Evolutionary conservation across 2,797 vertebrate species (phyloP), one percentile per base, ranked within the genome.

Genomic region (Caiman crocodilus): DNA sequence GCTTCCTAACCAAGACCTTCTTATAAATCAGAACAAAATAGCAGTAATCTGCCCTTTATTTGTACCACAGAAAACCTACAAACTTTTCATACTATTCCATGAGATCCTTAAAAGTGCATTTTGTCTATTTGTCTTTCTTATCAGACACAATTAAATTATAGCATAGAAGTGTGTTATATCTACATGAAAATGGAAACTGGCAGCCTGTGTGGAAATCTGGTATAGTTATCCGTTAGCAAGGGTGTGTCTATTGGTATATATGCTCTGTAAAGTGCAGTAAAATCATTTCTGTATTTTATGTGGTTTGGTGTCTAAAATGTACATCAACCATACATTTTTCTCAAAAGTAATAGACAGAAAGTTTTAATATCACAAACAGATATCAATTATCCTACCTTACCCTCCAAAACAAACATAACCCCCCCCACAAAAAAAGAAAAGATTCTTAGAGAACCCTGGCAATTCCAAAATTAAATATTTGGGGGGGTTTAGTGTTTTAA

Each of bases 271-370:
- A 93, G n/a, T 5, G 63, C 93, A 88, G 75, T 67, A 12, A 60
- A 88, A 88, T 25, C 0, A 0, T 91, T 80, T 25, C 55, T 58
- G 8, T 21, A n/a, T 78, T 92, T 93, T 82, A 76, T 87, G 26
- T 0, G 1, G 79, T 89, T 94, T 32, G 59, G 61, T 87, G 21
- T 75, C 86, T 90, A 76, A 74, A 50, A 82, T 76, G 84, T 69
- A 86, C 73, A 82, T 79, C 79, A 92, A 76, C 82, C 50, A 84
- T 91, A 92, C 96, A 94, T 17, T 79, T 80, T 89, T 77, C 93
- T 90, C 93, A 82, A 88, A 96, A 93, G 84, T 89, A 93, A 91
- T 89, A 94, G 90, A 90, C 83, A 94, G 76, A 90, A 85, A 75
- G 84, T 64, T 50, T 78, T 93, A 71, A 73, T 84, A 79, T 7